Percentiles rank a stretch among this genome's conserved stretches.
phyloP scores from a whole-genome alignment of 2,113 vertebrate species.

The Thomomys bottae region DNA sequence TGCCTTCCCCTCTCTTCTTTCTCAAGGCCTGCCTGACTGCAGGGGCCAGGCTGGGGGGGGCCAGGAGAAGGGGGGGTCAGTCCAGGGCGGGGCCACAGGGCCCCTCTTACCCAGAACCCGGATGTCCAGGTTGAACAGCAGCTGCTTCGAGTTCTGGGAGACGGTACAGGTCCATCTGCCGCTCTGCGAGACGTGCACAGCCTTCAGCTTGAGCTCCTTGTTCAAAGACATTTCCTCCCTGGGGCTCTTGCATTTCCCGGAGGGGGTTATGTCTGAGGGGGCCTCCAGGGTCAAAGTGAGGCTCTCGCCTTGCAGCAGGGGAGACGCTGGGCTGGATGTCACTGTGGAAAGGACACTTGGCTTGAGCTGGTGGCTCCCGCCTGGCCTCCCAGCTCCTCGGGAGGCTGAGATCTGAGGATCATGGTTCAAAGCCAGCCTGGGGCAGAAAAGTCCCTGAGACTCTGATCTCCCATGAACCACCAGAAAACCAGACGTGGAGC shows the following conservation, averaged over 20 bases:
- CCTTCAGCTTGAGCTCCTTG: background rate
- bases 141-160: background rate
- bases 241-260: background rate
- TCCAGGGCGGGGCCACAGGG: background rate
- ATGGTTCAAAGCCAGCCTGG: too few relatives aligned
- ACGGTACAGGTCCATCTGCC: conserved; percentile 80
- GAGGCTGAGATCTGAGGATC: too few relatives aligned
- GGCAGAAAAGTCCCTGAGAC: too few relatives aligned
- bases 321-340: background rate
- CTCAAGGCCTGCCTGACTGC: background rate
- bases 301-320: conserved; percentile 63
- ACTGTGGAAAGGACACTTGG: conserved; percentile 68
- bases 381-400: too few relatives aligned
- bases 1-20: background rate
- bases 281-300: conserved; percentile 72
- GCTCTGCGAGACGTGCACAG: background rate
- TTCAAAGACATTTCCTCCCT: rapidly evolving
- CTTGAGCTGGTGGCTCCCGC: background rate
- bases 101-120: conserved; percentile 82
- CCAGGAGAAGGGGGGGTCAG: background rate
- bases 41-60: too few relatives aligned
- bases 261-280: rapidly evolving
- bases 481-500: too few relatives aligned
- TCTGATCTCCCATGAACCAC: too few relatives aligned
- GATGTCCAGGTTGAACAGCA: conserved; percentile 56